phyloP scores from a whole-genome alignment of 2,113 vertebrate genomes.

The Malurus cyaneus region DNA sequence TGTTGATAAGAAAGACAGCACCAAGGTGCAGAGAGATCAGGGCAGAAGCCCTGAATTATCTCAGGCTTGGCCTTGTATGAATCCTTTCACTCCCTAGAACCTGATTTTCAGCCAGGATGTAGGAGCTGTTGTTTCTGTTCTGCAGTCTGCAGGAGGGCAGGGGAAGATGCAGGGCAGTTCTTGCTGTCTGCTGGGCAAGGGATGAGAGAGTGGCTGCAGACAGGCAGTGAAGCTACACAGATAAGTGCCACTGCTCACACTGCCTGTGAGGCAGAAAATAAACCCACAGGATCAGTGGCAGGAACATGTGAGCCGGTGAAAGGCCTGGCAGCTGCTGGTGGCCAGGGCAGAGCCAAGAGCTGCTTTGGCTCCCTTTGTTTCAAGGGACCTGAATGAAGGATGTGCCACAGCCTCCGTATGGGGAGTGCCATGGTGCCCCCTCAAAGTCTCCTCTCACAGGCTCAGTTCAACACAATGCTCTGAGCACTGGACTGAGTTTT shows the following conservation, averaged over 20 bases:
- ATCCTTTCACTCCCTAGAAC: background rate
- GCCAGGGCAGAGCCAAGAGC: background rate
- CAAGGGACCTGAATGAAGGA: background rate
- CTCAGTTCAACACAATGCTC: background rate
- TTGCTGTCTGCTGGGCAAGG: background rate
- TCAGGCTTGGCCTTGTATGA: background rate
- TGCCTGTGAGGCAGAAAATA: background rate
- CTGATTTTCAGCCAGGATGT: background rate
- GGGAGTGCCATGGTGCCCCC: background rate
- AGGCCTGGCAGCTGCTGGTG: background rate
- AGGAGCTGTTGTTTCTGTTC: background rate
- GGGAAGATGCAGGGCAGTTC: background rate
- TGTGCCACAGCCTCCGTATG: background rate
- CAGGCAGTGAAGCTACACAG: background rate
- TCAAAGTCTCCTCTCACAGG: rapidly evolving
- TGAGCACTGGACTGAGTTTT: background rate
- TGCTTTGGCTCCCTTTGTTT: background rate
- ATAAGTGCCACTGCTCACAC: background rate
- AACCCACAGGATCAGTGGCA: background rate
- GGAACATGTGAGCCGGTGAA: background rate
- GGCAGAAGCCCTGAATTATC: background rate
- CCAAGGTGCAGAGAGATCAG: background rate
- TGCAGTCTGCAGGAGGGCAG: background rate
- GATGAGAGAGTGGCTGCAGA: background rate
- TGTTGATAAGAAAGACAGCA: background rate